Evolutionary conservation across 2,888 invertebrate species (phyloP), one percentile per base, ranked within the genome.

Genomic region (Diabrotica balteata): DNA sequence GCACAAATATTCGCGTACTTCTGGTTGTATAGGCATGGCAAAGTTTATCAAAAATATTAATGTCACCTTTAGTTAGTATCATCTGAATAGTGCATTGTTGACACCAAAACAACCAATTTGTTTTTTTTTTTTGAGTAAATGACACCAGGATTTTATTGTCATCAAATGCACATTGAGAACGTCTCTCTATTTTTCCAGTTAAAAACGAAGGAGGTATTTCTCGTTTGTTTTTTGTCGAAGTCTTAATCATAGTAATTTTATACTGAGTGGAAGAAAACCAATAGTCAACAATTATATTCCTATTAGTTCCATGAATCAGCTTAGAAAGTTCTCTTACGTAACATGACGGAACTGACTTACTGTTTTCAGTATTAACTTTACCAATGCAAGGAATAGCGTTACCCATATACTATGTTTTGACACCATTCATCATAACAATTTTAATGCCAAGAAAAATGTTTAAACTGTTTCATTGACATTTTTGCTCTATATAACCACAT

Each of bases 401-500:
- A 22, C 42, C 8, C 17, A 17, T 17, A 17, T 17, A 17, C 17
- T 2, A 17, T 17, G 17, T 2, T 17, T 17, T 17, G 17, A 7
- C 52, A 17, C 22, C 52, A 52, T 17, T 17, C 52, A 52, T 17
- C 22, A 52, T 52, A 52, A 52, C 22, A 17, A 52, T 52, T 52
- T 17, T 52, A 8, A 52, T 52, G 22, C 52, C 52, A 52, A 8
- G 46, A 8, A 7, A 46, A 46, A 2, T 8, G 9, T 9, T 46
- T 7, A 46, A 46, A 46, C 9, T 9, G 7, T 46, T 46, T 46
- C 9, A 46, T 8, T 8, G 46, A 46, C 46, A 8, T 9, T 46
- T 7, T 9, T 8, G 7, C 9, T 46, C 8, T 46, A 8, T 46
- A 17, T 17, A 17, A 17, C 17, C 1, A 17, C 17, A 46, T 46